A percentile compares a stretch with the other conserved stretches of the same genome.
Evolutionary conservation across 2,888 invertebrate genomes (phyloP).

Genomic region (Entomobrya multifasciata): DNA sequence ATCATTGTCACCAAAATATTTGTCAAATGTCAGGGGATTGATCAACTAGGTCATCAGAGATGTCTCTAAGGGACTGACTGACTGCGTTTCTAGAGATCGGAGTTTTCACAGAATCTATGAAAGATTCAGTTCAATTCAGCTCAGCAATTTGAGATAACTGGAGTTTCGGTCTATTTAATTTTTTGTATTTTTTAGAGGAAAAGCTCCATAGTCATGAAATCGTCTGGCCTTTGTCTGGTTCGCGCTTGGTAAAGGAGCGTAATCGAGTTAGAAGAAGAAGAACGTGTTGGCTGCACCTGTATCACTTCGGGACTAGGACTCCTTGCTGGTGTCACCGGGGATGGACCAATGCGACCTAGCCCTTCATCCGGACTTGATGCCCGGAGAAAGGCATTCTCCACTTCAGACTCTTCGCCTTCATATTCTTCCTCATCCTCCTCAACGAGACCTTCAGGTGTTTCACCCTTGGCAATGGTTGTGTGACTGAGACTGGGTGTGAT

Average conservation of each 20-base stretch:
- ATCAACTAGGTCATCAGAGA: not conserved
- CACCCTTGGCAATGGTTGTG: slow-evolving; percentile 70
- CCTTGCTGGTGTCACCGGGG: slow-evolving; percentile 80
- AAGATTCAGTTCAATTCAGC: not conserved
- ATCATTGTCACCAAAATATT: slow-evolving; percentile 30
- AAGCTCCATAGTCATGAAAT: slow-evolving; percentile 72
- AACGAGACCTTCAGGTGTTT: slow-evolving; percentile 64
- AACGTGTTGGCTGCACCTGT: slow-evolving; percentile 81
- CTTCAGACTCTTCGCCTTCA: slow-evolving; percentile 56
- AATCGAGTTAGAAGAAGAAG: slow-evolving; percentile 71
- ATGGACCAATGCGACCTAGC: slow-evolving; percentile 79
- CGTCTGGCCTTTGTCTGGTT: slow-evolving; percentile 60
- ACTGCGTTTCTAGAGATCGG: not conserved
- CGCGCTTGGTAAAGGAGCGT: slow-evolving; percentile 72
- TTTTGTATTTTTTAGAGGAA: slow-evolving; percentile 52
- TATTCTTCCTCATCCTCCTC: slow-evolving; percentile 67
- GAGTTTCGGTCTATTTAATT: not conserved
- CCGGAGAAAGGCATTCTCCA: slow-evolving; percentile 61
- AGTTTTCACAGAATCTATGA: not conserved
- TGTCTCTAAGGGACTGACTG: slow-evolving; percentile 26
- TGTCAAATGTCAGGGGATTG: slow-evolving; percentile 19
- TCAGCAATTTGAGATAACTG: not conserved
- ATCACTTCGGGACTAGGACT: slow-evolving; percentile 82
- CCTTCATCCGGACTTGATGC: slow-evolving; percentile 68
- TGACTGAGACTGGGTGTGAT: slow-evolving; percentile 50